A percentile compares a stretch with the other conserved stretches of the same genome.
Conservation (phyloP, 2,888 invertebrate genomes). For the Acanthosepion lycidas region DNA sequence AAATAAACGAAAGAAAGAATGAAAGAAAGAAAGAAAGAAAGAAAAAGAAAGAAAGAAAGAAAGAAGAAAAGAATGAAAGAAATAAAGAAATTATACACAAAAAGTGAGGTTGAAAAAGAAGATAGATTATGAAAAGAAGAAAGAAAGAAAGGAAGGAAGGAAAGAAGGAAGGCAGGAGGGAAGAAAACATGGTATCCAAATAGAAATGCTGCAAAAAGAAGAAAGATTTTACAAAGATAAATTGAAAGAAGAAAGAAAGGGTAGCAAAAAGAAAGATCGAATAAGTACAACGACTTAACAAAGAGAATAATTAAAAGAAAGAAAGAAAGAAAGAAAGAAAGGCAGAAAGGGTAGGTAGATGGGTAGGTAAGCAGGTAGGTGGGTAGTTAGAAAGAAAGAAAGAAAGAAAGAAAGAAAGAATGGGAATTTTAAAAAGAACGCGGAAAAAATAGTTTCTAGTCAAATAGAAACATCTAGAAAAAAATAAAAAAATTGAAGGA, state of each 20-base stretch:
- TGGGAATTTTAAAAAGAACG: too few relatives aligned
- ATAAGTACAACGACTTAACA: neutral
- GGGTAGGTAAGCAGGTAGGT: neutral
- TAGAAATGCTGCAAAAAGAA: too few relatives aligned
- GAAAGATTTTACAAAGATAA: too few relatives aligned
- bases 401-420: too few relatives aligned
- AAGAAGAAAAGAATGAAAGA: neutral
- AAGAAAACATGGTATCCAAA: neutral
- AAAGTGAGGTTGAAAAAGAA: neutral
- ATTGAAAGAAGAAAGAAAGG: too few relatives aligned
- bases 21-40: neutral
- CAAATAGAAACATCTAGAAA: too few relatives aligned
- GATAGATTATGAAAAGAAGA: neutral
- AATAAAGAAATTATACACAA: neutral
- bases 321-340: neutral
- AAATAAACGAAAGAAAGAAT: neutral
- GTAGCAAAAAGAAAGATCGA: neutral
- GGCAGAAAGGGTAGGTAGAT: neutral
- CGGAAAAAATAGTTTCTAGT: too few relatives aligned
- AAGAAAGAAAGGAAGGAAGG: neutral
- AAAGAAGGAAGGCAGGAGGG: neutral
- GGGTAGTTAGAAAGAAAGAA: too few relatives aligned
- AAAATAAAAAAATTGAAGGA: too few relatives aligned
- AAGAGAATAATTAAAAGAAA: neutral
- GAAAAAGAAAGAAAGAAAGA: neutral